Evolutionary conservation across 2,113 vertebrate genomes (phyloP), one percentile per base, ranked within the genome.

Genomic region (Pseudonaja textilis): DNA sequence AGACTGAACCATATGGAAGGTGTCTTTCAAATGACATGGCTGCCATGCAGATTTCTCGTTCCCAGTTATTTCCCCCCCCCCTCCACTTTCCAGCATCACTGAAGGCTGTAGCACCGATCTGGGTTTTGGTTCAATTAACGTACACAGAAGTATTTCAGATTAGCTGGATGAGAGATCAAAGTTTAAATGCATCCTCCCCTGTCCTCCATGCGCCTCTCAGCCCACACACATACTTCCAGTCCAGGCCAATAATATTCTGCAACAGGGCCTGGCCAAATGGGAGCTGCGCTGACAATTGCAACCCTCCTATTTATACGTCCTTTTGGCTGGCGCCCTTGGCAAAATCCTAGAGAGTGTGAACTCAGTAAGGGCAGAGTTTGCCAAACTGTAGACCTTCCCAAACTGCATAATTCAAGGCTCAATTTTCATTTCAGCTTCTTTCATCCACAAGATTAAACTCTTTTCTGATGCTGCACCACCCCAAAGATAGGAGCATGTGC

Each of bases 361-460:
- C 95, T 95, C 93, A 0, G 0, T n/a, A 4, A 10, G 92, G 93
- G 90, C 1, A 1, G 85, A 3, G n/a, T 94, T 94, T 96, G 95
- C 95, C 95, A 95, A 88, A 85, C 92, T 88, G 91, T 52, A 42
- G 57, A 95, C 34, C 18, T 94, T 95, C 95, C 96, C 12, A 2
- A 95, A 50, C 93, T 92, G 96, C 94, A 90, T 95, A 95, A 97
- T 95, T 94, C 94, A 94, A 96, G 94, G 95, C 96, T 95, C 95
- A 94, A 91, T 87, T 89, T 95, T 74, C 4, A 81, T 64, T 93
- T 34, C 89, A 57, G 94, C 95, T 93, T 88, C 34, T 20, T 94
- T 88, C 93, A 87, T 90, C 91, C 92, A 90, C 92, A 5, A 59
- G 93, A 0, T 18, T 69, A 74, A 89, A 4, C 55, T 93, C 87